phyloP scores from a whole-genome alignment of 2,888 invertebrate species.

The Liodrosophila aerea region DNA sequence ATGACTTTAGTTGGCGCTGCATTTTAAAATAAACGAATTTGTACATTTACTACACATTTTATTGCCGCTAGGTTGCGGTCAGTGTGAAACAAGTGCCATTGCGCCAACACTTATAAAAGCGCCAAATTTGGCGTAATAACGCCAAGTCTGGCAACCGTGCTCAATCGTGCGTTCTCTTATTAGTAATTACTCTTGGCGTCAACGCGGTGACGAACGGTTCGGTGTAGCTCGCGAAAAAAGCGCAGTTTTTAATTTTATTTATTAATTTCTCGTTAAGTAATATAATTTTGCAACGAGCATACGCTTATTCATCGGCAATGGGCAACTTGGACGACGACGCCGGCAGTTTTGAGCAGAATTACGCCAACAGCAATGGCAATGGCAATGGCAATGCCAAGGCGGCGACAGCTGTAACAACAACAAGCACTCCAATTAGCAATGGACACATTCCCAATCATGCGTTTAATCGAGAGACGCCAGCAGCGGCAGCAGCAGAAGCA shows the following conservation, averaged over 20 bases:
- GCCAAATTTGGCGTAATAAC: no score
- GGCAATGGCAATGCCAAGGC: conserved; percentile 16
- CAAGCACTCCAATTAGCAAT: conserved; percentile 39
- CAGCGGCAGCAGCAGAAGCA: background rate
- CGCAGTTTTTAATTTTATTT: conserved; percentile 16
- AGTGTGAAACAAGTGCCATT: no score
- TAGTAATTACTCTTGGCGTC: conserved; percentile 36
- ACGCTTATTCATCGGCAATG: conserved; percentile 33
- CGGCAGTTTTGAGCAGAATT: conserved; percentile 40
- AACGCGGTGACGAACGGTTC: conserved; percentile 37
- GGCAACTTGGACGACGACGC: conserved; percentile 60
- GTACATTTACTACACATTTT: no score
- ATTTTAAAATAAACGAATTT: no score
- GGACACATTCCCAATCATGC: conserved; percentile 43
- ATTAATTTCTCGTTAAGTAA: no score
- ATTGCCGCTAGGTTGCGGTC: no score
- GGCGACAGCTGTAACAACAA: background rate
- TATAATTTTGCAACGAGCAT: conserved; percentile 8
- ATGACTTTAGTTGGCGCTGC: no score
- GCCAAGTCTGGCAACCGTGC: no score
- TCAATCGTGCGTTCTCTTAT: no score
- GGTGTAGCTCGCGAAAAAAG: background rate
- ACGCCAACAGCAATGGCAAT: conserved; percentile 23
- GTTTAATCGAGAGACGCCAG: background rate
- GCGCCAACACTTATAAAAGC: no score